Percentiles rank a stretch among this genome's conserved stretches.
Conservation (phyloP, 2,113 vertebrate genomes). For the Engraulis encrasicolus region DNA sequence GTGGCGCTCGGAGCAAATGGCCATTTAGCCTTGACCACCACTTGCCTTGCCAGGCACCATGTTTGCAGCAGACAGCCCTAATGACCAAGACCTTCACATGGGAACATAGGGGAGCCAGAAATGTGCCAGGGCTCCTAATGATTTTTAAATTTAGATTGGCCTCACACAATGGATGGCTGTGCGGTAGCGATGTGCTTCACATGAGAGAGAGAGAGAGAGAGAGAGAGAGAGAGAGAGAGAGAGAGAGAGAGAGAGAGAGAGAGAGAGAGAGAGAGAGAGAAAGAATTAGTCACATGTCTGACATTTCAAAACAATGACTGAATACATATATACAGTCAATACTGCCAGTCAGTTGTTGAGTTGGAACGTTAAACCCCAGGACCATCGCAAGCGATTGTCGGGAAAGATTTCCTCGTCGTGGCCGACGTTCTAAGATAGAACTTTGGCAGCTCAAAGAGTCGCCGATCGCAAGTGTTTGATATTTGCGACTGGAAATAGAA, state of each 20-base stretch:
- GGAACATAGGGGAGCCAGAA: neutral
- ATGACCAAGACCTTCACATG: neutral
- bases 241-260: neutral
- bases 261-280: neutral
- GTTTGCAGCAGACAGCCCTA: neutral
- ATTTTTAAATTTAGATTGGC: constrained; percentile 16
- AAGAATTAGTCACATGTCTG: neutral
- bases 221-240: no score
- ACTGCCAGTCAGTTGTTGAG: no score
- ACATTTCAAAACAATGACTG: no score
- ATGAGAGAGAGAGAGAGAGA: neutral
- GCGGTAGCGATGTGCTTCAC: constrained; percentile 24
- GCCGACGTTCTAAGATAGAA: no score
- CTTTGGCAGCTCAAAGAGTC: no score
- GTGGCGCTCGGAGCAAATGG: neutral
- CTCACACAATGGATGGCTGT: neutral
- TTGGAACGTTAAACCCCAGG: no score
- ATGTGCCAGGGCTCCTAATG: neutral
- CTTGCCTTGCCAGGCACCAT: neutral
- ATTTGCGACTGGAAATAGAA: no score
- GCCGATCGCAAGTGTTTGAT: no score
- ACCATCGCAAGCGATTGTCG: no score
- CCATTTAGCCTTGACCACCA: neutral
- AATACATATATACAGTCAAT: no score
- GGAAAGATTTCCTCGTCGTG: no score